phyloP scores from a whole-genome alignment of 2,113 vertebrate species.

The Strix uralensis region DNA sequence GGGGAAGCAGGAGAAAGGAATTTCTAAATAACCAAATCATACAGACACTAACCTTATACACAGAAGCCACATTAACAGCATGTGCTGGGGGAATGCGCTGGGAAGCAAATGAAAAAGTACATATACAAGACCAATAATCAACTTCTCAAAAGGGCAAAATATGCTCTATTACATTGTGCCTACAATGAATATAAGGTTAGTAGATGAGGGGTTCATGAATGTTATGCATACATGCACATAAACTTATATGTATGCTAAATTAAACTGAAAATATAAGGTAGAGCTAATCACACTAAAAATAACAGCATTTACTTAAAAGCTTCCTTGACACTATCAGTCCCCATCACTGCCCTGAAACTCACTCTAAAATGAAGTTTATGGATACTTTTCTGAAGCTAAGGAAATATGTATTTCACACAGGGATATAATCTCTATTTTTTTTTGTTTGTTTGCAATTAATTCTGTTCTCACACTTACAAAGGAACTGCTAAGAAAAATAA shows the following conservation, averaged over 20 bases:
- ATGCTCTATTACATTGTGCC: neutral
- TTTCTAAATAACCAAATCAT: neutral
- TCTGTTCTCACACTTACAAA: neutral
- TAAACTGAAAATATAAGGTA: neutral
- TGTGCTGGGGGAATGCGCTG: neutral
- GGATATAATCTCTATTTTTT: neutral
- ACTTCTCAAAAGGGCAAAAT: neutral
- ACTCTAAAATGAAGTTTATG: neutral
- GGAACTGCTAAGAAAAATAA: neutral
- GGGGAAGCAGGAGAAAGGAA: neutral
- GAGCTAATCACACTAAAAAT: neutral
- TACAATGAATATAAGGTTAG: neutral
- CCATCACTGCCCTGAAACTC: neutral
- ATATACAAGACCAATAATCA: neutral
- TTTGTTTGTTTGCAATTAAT: neutral
- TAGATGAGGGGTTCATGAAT: neutral
- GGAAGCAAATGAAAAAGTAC: neutral
- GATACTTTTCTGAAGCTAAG: neutral
- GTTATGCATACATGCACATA: neutral
- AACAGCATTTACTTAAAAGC: neutral
- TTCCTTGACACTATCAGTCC: neutral
- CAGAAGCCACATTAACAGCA: neutral
- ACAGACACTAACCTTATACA: neutral
- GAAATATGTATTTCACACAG: neutral
- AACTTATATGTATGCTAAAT: neutral